Evolutionary conservation across 2,888 invertebrate species (phyloP), one percentile per base, ranked within the genome.

Genomic region (Metopia argyrocephala): DNA sequence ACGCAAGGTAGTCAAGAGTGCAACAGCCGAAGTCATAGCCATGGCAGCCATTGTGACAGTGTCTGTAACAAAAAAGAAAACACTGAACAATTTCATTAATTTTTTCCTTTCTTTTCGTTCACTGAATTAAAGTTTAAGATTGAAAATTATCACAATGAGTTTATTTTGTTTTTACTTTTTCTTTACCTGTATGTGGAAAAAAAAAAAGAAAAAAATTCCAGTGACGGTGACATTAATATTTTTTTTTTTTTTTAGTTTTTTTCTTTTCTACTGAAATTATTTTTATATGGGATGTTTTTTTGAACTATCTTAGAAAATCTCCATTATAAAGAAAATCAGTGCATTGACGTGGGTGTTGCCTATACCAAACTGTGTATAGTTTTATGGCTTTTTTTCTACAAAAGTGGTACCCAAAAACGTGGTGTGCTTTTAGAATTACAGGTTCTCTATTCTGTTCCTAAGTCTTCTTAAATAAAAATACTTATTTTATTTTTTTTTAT

Each of bases 1-100:
- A 81, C 50, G 78, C 78, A 66, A 78, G 12, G 74, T 20, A 48
- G 46, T n/a, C 25, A 25, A 52, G 45, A 61, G 23, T 61, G 54
- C 65, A 66, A 4, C 23, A 48, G 15, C 5, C 31, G 38, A 27
- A 5, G 6, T 2, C 38, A 23, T 6, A 38, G 38, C 38, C 0
- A 38, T 3, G 38, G 38, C 38, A 38, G 1, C 9, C 38, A 38
- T 3, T 15, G 38, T 12, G 38, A 38, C 38, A 38, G 38, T 9
- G 38, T 12, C 38, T 38, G 38, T 9, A 12, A 38, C 9, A 15
- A 38, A 9, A 38, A 38, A 12, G 1, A 31, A 31, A 12, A 12
- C 9, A 31, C 7, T 0, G 2, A 38, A 4, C 38, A 15, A 4
- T 5, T 12, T 12, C 38, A 15, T 12, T 38, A 38, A 38, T 9